Base-by-base conservation (phyloP, 2,113 vertebrate genomes). In the Cebidichthys violaceus region DNA sequence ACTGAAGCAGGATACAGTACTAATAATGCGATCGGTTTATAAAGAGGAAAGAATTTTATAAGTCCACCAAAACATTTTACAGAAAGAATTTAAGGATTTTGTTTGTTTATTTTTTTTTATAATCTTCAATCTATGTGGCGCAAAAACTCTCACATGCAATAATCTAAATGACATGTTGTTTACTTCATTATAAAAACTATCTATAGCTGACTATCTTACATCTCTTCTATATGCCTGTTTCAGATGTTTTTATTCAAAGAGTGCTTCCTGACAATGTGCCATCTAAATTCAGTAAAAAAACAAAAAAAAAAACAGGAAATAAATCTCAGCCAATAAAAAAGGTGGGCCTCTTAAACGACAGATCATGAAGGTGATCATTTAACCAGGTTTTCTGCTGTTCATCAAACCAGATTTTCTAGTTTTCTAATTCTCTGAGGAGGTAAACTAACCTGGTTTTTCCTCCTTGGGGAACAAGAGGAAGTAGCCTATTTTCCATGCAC, bases 351-450 rank as follows among this genome's bases (percentile, higher is more conserved):
- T 41, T 13, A 24, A 79, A 35, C 29, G 24, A 79, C 37, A 70
- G n/a, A 17, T 62, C 24, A 78, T 11, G 22, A 39, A 68, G 62
- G 75, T 77, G 10, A 81, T n/a, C 1, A 31, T 64, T 77, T 41
- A 77, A 79, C 15, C 24, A 72, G 43, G 18, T 61, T 75, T 59
- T 66, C 20, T 62, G 29, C 4, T 67, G 41, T 70, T 79, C 29
- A 52, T 79, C 62, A n/a, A 68, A 88, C 82, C 31, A 77, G 79
- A 78, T 83, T 85, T 81, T 88, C 79, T 73, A 54, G 82, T 85
- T 87, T 74, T 70, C 14, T n/a, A 45, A 81, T 31, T 75, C 88
- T 83, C 86, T 1, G 29, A 55, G 85, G 81, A 83, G 17, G 14
- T 70, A 24, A 77, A 81, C 33, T 82, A 81, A 61, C 86, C 81